Conservation (phyloP, 2,888 invertebrate species). For the Creontiades dilutus region DNA sequence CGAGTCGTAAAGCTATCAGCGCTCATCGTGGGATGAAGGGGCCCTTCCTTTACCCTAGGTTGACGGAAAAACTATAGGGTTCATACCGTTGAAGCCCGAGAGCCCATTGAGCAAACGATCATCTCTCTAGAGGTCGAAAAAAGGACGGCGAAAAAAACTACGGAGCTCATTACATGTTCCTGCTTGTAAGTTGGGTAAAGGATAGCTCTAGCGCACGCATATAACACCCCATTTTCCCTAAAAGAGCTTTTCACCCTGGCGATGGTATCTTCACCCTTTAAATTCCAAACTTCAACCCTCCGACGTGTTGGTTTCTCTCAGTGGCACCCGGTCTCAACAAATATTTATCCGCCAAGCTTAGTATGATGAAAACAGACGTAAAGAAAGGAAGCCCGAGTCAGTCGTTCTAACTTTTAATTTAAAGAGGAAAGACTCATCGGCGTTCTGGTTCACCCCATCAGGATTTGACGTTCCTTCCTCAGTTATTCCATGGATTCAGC, state of each 20-base stretch:
- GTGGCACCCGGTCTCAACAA: not conserved
- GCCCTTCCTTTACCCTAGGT: not conserved
- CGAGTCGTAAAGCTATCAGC: conserved; percentile 12
- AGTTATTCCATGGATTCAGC: not conserved
- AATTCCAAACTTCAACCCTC: conserved; percentile 1
- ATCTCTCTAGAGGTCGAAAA: not conserved
- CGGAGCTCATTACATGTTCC: not conserved
- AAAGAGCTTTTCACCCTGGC: not conserved
- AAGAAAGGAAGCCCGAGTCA: not conserved
- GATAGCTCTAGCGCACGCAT: not conserved
- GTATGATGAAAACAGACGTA: not conserved
- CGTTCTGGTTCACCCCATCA: not conserved
- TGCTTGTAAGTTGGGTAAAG: not conserved
- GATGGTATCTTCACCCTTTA: conserved; percentile 2
- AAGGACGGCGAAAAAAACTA: not conserved
- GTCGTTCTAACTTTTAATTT: conserved; percentile 28
- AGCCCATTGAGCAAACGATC: not conserved
- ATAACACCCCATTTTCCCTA: conserved; percentile 4
- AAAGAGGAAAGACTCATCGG: conserved; percentile 6
- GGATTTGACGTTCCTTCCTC: not conserved
- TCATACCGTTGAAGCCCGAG: not conserved
- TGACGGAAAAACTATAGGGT: not conserved
- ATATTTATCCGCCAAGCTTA: not conserved
- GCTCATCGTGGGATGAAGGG: not conserved
- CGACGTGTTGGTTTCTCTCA: not conserved